Evolutionary conservation across 2,113 vertebrate genomes (phyloP).

Genomic region (Corydoras sp.): DNA sequence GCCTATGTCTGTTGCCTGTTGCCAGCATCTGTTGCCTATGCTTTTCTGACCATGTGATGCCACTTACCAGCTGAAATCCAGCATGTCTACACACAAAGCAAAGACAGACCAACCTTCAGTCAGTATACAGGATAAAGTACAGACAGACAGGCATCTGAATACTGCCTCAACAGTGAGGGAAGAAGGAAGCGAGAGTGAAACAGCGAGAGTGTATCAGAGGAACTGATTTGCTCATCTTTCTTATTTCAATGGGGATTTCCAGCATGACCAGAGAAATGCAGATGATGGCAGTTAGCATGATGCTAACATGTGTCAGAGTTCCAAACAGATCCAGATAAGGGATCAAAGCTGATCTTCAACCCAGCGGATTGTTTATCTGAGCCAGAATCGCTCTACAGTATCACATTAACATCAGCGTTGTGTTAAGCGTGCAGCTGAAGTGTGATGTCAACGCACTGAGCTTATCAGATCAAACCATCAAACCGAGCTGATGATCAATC

Average conservation of each 20-base stretch:
- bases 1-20: no score
- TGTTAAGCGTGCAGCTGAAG: conserved; percentile 19
- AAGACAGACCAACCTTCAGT: background rate
- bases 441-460: background rate
- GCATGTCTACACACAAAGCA: no score
- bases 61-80: no score
- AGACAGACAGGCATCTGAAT: background rate
- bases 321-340: background rate
- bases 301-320: background rate
- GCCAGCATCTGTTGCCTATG: no score
- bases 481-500: conserved; percentile 4
- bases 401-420: background rate
- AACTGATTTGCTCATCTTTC: conserved; percentile 21
- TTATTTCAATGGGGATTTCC: conserved; percentile 35
- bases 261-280: conserved; percentile 3
- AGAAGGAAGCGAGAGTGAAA: conserved; percentile 8
- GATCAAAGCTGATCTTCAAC: background rate
- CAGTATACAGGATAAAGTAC: background rate
- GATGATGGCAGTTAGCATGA: conserved; percentile 11
- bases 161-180: background rate
- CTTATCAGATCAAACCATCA: conserved; percentile 24
- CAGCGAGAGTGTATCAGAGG: conserved; percentile 23
- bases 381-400: background rate
- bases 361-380: background rate
- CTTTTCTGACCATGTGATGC: no score